Evolutionary conservation across 2,888 invertebrate genomes (phyloP).

Genomic region (Loripinus fragilis): DNA sequence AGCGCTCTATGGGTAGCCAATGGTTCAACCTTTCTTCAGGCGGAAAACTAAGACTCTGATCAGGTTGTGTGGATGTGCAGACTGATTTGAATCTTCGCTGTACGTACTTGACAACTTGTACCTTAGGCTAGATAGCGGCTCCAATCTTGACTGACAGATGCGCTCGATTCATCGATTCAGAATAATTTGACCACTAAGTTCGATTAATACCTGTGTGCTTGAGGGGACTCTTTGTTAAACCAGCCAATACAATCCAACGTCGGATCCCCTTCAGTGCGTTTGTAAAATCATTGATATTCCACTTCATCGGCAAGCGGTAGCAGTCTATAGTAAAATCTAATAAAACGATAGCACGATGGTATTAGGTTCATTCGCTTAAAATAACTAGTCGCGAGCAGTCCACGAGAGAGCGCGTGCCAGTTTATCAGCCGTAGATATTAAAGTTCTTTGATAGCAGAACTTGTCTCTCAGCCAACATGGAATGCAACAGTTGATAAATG

Average conservation of each 20-base stretch:
- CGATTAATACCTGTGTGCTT: conserved; percentile 32
- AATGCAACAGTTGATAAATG: conserved; percentile 16
- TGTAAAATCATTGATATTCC: conserved; percentile 1
- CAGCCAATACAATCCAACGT: conserved; percentile 29
- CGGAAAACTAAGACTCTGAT: no score
- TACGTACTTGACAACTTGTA: no score
- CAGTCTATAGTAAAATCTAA: conserved; percentile 10
- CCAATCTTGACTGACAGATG: conserved; percentile 38
- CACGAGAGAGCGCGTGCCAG: conserved; percentile 56
- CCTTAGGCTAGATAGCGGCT: no score
- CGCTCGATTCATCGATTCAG: conserved; percentile 17
- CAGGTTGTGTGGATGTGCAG: no score
- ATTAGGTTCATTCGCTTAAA: conserved; percentile 20
- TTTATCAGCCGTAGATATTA: conserved; percentile 19
- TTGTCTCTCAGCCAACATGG: conserved; percentile 13
- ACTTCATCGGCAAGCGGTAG: not conserved
- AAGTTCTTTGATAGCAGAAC: conserved; percentile 35
- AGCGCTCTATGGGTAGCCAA: no score
- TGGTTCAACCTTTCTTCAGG: no score
- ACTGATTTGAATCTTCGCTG: no score
- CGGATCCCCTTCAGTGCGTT: not conserved
- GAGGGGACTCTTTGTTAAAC: conserved; percentile 33
- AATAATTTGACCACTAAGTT: conserved; percentile 41
- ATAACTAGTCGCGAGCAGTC: conserved; percentile 32
- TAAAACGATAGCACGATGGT: conserved; percentile 15